phyloP scores from a whole-genome alignment of 2,113 vertebrate genomes.

The Paracanthobrama guichenoti region DNA sequence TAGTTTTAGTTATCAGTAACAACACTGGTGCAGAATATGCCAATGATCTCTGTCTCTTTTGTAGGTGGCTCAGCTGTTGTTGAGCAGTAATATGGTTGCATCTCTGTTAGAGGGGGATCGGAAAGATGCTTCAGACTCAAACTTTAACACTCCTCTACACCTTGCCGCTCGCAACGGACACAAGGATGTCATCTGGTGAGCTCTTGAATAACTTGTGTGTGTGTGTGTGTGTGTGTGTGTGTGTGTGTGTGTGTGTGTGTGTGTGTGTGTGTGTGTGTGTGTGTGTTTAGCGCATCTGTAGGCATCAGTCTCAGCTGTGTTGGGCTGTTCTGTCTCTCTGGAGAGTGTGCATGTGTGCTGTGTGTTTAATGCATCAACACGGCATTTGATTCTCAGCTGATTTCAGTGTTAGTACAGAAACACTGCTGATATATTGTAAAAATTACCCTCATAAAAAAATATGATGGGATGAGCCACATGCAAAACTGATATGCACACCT shows the following conservation, averaged over 20 bases:
- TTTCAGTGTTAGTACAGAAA: not conserved
- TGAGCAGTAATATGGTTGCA: slow-evolving; percentile 91
- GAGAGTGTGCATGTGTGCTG: not conserved
- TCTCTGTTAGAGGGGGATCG: slow-evolving; percentile 88
- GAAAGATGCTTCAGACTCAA: slow-evolving; percentile 86
- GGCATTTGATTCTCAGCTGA: not conserved
- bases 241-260: slow-evolving; percentile 9
- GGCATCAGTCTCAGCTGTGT: slow-evolving; percentile 14
- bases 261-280: not conserved
- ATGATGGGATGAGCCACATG: not conserved
- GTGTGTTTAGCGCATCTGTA: slow-evolving; percentile 9
- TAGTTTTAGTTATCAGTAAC: not conserved
- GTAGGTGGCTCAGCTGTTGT: slow-evolving; percentile 89
- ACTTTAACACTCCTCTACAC: slow-evolving; percentile 91
- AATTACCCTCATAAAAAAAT: not conserved
- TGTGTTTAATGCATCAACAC: not conserved
- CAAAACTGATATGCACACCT: not conserved
- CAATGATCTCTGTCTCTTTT: slow-evolving; percentile 29
- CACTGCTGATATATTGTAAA: not conserved
- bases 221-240: not conserved
- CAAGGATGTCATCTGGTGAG: slow-evolving; percentile 89
- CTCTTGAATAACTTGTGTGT: not conserved
- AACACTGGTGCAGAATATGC: not conserved
- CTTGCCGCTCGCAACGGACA: slow-evolving; percentile 96
- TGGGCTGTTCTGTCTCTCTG: not conserved